A percentile compares a stretch with the other conserved stretches of the same genome.
These are phyloP conservation scores for Drosophila picticornis DNA, from an alignment of 2,888 invertebrate species.

Conservation along the genomic window DNA sequence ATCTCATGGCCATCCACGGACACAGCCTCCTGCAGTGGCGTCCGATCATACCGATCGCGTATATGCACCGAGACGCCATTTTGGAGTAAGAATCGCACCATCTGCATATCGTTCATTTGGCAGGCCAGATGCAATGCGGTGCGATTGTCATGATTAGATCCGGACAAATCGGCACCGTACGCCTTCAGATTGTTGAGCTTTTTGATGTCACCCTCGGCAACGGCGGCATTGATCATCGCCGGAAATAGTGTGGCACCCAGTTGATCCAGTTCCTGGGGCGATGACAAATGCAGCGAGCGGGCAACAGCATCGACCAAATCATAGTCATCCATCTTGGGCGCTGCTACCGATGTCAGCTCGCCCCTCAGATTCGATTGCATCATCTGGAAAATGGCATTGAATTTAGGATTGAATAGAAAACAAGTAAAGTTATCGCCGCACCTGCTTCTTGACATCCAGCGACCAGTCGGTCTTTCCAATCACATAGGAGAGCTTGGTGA, in stretches of 20 bases:
- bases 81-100: conserved; percentile 90
- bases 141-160: conserved; percentile 90
- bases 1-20: conserved; percentile 88
- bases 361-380: conserved; percentile 92
- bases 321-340: conserved; percentile 84
- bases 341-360: conserved; percentile 88
- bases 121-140: conserved; percentile 94
- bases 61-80: conserved; percentile 94
- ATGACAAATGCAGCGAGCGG: conserved; percentile 86
- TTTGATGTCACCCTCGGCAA: conserved; percentile 86
- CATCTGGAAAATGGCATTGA: conserved; percentile 86
- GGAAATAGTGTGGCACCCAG: conserved; percentile 89
- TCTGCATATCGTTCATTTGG: conserved; percentile 88
- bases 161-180: conserved; percentile 91
- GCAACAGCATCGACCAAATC: conserved; percentile 88
- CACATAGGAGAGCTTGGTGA: conserved; percentile 96
- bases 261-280: conserved; percentile 87
- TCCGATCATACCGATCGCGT: conserved; percentile 90
- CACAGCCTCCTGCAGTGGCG: conserved; percentile 90
- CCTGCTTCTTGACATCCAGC: conserved; percentile 88
- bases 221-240: conserved; percentile 89
- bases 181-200: conserved; percentile 85
- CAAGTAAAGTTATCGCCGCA: conserved; percentile 75
- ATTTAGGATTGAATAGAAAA: neutral
- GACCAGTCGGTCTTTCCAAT: conserved; percentile 91